phyloP scores from a whole-genome alignment of 2,113 vertebrate species.

The Toxostoma redivivum region DNA sequence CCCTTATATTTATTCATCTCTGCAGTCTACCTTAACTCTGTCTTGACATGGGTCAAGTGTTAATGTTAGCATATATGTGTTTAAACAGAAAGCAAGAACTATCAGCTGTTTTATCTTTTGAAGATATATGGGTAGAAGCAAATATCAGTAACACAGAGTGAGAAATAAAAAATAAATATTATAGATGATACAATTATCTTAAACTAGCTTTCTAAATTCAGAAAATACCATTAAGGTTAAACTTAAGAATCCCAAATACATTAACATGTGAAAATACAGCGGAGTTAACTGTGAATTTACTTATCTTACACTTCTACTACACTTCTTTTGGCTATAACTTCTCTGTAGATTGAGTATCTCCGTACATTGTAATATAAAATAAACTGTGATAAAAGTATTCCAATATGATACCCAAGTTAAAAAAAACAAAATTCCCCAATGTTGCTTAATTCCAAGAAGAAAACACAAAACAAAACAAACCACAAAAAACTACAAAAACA shows the following conservation, averaged over 20 bases:
- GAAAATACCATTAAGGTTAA: not conserved
- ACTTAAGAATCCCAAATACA: not conserved
- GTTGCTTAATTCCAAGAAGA: not conserved
- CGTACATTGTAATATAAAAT: not conserved
- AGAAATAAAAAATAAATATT: not conserved
- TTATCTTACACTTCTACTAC: not conserved
- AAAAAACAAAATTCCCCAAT: not conserved
- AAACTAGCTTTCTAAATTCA: not conserved
- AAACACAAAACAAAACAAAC: no score
- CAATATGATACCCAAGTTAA: not conserved
- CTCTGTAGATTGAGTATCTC: not conserved
- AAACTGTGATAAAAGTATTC: not conserved
- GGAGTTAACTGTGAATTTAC: not conserved
- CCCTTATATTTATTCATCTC: not conserved
- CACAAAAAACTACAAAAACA: not conserved
- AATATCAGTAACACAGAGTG: not conserved
- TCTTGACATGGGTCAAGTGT: not conserved
- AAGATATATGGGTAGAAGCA: not conserved
- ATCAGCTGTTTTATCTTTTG: not conserved
- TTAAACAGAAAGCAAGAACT: not conserved
- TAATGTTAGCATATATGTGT: not conserved
- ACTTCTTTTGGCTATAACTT: not conserved
- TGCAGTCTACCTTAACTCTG: conserved; percentile 9
- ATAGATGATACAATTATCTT: not conserved
- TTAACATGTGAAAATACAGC: not conserved